Conservation (phyloP, 1,140 invertebrate species). For the Brachionus plicatilis region DNA sequence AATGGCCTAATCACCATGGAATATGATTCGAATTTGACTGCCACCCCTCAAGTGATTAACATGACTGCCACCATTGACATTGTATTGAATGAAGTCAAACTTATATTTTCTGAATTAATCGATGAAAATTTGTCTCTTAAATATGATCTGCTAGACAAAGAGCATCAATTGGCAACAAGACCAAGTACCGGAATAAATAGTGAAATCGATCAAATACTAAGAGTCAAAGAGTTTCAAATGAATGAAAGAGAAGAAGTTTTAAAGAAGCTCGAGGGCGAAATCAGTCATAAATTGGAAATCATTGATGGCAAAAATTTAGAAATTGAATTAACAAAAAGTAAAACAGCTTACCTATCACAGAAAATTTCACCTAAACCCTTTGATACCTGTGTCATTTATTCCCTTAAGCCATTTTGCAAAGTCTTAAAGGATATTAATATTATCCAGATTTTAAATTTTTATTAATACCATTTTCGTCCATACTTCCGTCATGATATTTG, state of each 20-base stretch:
- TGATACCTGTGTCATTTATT: background rate
- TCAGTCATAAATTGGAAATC: background rate
- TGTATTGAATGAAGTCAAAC: slow-evolving; percentile 14
- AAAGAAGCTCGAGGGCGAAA: background rate
- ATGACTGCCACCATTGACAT: slow-evolving; percentile 48
- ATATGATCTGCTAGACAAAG: slow-evolving; percentile 31
- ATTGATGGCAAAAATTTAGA: background rate
- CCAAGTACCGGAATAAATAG: background rate
- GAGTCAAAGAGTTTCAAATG: background rate
- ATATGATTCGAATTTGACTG: slow-evolving; percentile 46
- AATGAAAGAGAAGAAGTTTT: background rate
- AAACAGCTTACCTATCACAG: background rate
- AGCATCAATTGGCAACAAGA: background rate
- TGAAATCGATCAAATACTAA: background rate
- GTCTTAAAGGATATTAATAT: too few species aligned
- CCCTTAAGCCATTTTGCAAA: background rate
- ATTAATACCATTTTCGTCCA: too few species aligned
- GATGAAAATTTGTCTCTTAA: background rate
- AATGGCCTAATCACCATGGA: slow-evolving; percentile 45
- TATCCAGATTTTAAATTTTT: too few species aligned
- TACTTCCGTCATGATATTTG: too few species aligned
- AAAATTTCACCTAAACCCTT: background rate
- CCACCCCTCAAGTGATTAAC: slow-evolving; percentile 48
- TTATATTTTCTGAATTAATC: background rate
- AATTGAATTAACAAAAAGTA: background rate